Evolutionary conservation across 2,797 vertebrate genomes (phyloP).

Genomic region (Nannoperca obscura): DNA sequence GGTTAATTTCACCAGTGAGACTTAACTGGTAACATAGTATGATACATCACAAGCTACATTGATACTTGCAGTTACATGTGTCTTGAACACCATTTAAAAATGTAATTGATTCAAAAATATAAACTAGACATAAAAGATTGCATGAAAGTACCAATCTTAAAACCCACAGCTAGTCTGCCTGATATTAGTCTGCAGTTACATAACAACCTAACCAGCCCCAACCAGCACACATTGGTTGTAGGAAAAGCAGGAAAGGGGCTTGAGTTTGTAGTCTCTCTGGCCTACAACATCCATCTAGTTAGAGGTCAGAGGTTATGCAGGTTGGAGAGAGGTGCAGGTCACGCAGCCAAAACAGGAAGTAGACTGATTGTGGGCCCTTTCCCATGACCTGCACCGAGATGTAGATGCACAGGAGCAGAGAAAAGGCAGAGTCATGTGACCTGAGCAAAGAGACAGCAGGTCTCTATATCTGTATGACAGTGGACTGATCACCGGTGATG

Average conservation of each 20-base stretch:
- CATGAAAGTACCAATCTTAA: neutral
- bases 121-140: neutral
- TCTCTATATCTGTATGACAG: neutral
- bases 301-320: slow-evolving; percentile 38
- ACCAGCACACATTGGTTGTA: slow-evolving; percentile 6
- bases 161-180: neutral
- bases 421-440: neutral
- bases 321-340: slow-evolving; percentile 20
- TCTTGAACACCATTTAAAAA: neutral
- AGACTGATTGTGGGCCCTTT: neutral
- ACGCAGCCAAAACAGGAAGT: slow-evolving; percentile 22
- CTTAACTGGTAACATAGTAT: neutral
- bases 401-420: neutral
- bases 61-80: neutral
- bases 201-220: slow-evolving; percentile 31
- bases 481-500: slow-evolving; percentile 3
- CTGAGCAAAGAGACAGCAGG: neutral
- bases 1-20: neutral
- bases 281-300: slow-evolving; percentile 11
- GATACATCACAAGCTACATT: neutral
- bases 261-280: neutral
- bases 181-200: slow-evolving; percentile 23
- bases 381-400: slow-evolving; percentile 21
- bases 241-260: slow-evolving; percentile 9
- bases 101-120: neutral